A percentile compares a stretch with the other conserved stretches of the same genome.
phyloP scores from a whole-genome alignment of 1,140 invertebrate genomes.

The Ceratosolen solmsi region DNA sequence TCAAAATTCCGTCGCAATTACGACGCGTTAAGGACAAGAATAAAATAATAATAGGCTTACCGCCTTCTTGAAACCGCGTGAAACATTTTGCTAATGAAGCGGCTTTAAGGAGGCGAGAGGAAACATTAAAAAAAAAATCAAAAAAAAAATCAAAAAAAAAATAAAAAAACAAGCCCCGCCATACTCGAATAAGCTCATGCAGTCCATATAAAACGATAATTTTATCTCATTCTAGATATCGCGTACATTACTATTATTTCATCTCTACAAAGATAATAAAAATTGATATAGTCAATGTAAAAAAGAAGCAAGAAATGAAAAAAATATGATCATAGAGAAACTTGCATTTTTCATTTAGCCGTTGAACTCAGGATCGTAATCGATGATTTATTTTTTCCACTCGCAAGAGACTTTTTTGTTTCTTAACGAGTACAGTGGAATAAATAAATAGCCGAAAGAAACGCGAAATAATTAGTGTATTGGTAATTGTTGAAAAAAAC shows the following conservation, averaged over 20 bases:
- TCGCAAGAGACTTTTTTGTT: neutral
- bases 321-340: neutral
- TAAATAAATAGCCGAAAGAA: neutral
- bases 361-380: neutral
- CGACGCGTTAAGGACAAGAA: neutral
- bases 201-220: slow-evolving; percentile 14
- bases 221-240: slow-evolving; percentile 21
- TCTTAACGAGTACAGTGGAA: neutral
- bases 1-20: slow-evolving; percentile 11
- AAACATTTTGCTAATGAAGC: neutral
- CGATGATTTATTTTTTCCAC: neutral
- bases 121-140: neutral
- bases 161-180: slow-evolving; percentile 21
- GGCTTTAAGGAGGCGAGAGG: neutral
- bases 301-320: neutral
- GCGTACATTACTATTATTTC: slow-evolving; percentile 32
- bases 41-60: neutral
- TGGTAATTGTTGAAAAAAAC: neutral
- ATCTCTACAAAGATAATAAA: neutral
- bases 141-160: neutral
- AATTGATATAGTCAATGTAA: neutral
- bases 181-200: slow-evolving; percentile 31
- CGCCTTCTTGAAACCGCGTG: slow-evolving; percentile 17
- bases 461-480: neutral
- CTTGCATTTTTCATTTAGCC: neutral